phyloP scores from a whole-genome alignment of 2,888 invertebrate species.

The Nomada fabriciana region DNA sequence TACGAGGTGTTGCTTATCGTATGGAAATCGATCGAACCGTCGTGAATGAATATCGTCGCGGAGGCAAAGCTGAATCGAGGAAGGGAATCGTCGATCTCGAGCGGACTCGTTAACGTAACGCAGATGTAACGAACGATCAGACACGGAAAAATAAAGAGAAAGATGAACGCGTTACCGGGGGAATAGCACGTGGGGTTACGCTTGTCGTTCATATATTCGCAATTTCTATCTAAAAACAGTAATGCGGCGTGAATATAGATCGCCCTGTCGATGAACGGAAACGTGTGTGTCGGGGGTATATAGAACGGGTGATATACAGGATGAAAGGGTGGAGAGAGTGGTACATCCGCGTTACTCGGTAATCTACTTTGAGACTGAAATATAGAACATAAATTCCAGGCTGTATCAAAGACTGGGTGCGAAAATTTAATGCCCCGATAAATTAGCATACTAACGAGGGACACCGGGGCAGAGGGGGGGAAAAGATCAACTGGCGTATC shows the following conservation, averaged over 20 bases:
- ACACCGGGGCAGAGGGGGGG: constrained; percentile 3
- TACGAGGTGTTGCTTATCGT: constrained; percentile 44
- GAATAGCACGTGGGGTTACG: constrained; percentile 2
- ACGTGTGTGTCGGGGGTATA: background rate
- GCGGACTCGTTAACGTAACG: background rate
- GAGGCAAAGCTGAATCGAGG: constrained; percentile 1
- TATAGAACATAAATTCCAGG: constrained; percentile 78
- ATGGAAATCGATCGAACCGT: constrained; percentile 33
- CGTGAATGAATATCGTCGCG: constrained; percentile 21
- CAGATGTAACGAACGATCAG: background rate
- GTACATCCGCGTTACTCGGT: constrained; percentile 64
- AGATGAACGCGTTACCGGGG: constrained; percentile 19
- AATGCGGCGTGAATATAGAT: constrained; percentile 15
- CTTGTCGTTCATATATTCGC: constrained; percentile 12
- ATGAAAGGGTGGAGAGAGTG: constrained; percentile 33
- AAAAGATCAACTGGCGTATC: constrained; percentile 34
- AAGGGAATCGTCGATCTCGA: background rate
- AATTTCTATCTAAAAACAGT: constrained; percentile 40
- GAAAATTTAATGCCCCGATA: constrained; percentile 82
- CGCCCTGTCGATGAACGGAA: constrained; percentile 9
- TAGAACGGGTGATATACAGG: constrained; percentile 1
- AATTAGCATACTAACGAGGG: constrained; percentile 83
- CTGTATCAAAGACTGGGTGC: constrained; percentile 71
- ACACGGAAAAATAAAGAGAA: background rate
- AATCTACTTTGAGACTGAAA: constrained; percentile 79